A percentile compares a stretch with the other conserved stretches of the same genome.
Conservation (phyloP, 2,113 vertebrate genomes). For the Corythornis madagascariensis region DNA sequence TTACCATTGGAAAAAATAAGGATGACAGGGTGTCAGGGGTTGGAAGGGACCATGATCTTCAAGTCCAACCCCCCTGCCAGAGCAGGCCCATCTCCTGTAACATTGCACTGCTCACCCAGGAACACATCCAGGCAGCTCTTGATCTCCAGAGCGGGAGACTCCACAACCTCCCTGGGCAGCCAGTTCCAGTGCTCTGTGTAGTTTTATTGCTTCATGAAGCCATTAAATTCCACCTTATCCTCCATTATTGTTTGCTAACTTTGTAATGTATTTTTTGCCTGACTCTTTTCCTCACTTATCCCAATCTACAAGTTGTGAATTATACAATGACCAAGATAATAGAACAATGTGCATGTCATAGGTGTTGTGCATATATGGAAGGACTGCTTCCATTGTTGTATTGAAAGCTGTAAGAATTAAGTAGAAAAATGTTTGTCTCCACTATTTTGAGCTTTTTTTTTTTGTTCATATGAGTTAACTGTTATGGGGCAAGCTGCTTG, state of each 20-base stretch:
- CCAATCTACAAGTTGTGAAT: not conserved
- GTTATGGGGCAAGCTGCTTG: not conserved
- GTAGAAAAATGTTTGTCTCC: not conserved
- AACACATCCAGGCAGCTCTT: too few relatives aligned
- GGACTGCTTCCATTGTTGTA: not conserved
- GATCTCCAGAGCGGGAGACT: too few relatives aligned
- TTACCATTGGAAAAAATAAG: too few relatives aligned
- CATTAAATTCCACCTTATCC: not conserved
- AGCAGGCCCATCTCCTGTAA: too few relatives aligned
- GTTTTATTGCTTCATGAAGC: not conserved
- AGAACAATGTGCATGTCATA: not conserved
- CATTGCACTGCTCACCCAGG: too few relatives aligned
- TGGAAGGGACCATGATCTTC: too few relatives aligned
- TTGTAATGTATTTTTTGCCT: not conserved
- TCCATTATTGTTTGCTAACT: not conserved
- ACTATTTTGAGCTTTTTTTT: not conserved
- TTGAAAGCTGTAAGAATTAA: not conserved
- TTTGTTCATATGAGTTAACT: not conserved
- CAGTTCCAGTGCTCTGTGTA: not conserved
- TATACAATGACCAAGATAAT: not conserved
- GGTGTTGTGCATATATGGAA: not conserved
- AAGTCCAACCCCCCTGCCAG: too few relatives aligned
- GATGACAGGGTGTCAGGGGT: too few relatives aligned
- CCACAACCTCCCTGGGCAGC: too few relatives aligned
- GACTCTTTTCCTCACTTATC: not conserved